A percentile compares a stretch with the other conserved stretches of the same genome.
These are phyloP conservation scores for Scaptomyza flava DNA, from an alignment of 2,888 invertebrate species.

Conservation along the genomic window DNA sequence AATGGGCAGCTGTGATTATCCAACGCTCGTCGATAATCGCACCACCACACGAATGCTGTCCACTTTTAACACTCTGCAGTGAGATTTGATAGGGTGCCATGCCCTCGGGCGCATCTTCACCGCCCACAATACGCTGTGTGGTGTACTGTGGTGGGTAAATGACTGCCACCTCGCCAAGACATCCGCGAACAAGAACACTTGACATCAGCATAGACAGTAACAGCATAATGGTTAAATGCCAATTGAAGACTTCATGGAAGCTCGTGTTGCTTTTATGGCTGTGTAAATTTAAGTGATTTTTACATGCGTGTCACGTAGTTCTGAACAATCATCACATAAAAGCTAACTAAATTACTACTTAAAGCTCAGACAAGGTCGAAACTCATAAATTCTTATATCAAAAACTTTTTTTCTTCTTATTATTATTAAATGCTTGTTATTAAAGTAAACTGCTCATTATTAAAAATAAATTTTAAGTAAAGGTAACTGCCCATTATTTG, in stretches of 20 bases:
- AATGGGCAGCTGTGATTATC: slow-evolving; percentile 83
- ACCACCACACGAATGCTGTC: slow-evolving; percentile 82
- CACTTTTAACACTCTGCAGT: slow-evolving; percentile 67
- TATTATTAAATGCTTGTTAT: neutral
- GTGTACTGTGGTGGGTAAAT: slow-evolving; percentile 73
- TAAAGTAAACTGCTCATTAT: neutral
- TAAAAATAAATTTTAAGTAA: too few relatives aligned
- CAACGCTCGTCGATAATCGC: slow-evolving; percentile 81
- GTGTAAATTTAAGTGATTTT: neutral
- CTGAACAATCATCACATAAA: neutral
- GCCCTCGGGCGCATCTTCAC: slow-evolving; percentile 75
- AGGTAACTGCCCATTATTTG: too few relatives aligned
- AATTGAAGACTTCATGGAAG: slow-evolving; percentile 20
- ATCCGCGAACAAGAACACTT: neutral
- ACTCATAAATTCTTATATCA: too few relatives aligned
- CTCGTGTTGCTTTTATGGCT: slow-evolving; percentile 38
- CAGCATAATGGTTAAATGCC: slow-evolving; percentile 30
- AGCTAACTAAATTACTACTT: too few relatives aligned
- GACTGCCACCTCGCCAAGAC: slow-evolving; percentile 41
- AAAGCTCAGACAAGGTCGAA: too few relatives aligned
- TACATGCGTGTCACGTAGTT: slow-evolving; percentile 29
- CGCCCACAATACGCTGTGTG: slow-evolving; percentile 79
- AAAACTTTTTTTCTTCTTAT: neutral
- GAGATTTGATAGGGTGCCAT: slow-evolving; percentile 83
- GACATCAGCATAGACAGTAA: slow-evolving; percentile 12